phyloP scores from a whole-genome alignment of 2,797 vertebrate species.

The Clamator glandarius region DNA sequence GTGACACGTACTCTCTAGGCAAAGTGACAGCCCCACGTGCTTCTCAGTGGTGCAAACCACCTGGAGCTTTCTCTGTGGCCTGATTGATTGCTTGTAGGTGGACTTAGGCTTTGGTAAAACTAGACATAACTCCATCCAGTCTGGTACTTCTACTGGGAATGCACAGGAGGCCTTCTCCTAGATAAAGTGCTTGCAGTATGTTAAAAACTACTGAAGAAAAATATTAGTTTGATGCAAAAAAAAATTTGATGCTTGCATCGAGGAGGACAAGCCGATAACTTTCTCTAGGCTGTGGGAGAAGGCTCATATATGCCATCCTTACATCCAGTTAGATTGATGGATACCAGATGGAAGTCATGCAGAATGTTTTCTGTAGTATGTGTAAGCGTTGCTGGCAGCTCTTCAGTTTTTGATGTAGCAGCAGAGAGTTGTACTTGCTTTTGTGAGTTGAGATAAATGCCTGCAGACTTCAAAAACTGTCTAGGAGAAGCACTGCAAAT shows the following conservation, averaged over 20 bases:
- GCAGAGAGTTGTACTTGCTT: slow-evolving; percentile 52
- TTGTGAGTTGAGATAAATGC: slow-evolving; percentile 63
- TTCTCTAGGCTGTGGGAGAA: slow-evolving; percentile 49
- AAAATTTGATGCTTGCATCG: neutral
- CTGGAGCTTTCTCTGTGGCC: neutral
- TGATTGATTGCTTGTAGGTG: neutral
- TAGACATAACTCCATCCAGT: neutral
- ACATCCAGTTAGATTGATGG: slow-evolving; percentile 69
- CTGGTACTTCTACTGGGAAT: neutral
- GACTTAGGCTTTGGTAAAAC: neutral
- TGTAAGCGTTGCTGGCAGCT: slow-evolving; percentile 71
- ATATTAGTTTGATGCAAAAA: neutral
- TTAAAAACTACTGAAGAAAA: neutral
- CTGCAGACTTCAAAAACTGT: slow-evolving; percentile 38
- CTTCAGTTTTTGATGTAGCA: slow-evolving; percentile 55
- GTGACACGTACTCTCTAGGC: neutral
- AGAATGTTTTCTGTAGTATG: slow-evolving; percentile 69
- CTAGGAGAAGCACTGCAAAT: neutral
- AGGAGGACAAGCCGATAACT: slow-evolving; percentile 23
- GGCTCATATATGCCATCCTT: slow-evolving; percentile 71
- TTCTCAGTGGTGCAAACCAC: neutral
- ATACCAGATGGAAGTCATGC: slow-evolving; percentile 81
- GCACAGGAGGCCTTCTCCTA: neutral
- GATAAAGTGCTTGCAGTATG: neutral
- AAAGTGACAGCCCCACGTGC: neutral